phyloP scores from a whole-genome alignment of 2,888 invertebrate species.

The Andrena haemorrhoa region DNA sequence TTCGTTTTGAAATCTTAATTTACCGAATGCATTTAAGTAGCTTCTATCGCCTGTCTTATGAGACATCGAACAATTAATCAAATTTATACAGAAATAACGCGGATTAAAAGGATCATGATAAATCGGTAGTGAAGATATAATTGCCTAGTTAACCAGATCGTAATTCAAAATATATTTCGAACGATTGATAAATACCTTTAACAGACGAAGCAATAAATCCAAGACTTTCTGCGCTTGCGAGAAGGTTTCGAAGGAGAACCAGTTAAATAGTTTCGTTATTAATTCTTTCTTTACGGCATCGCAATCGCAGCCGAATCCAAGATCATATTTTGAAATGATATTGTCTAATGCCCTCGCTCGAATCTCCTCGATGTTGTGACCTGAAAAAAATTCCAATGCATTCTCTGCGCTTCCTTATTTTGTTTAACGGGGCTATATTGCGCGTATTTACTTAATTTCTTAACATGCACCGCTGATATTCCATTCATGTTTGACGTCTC shows the following conservation, averaged over 20 bases:
- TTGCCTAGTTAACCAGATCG: constrained; percentile 76
- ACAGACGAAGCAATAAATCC: constrained; percentile 86
- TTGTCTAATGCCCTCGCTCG: constrained; percentile 86
- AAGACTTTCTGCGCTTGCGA: constrained; percentile 87
- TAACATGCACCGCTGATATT: constrained; percentile 76
- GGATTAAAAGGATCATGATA: not conserved
- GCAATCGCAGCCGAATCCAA: constrained; percentile 88
- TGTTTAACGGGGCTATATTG: not conserved
- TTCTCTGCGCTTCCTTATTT: not conserved
- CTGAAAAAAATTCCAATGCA: constrained; percentile 79
- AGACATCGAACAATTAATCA: constrained; percentile 19
- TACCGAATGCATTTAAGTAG: constrained; percentile 76
- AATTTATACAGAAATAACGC: not conserved
- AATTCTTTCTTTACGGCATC: constrained; percentile 88
- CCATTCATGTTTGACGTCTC: constrained; percentile 72
- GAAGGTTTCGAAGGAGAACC: constrained; percentile 87
- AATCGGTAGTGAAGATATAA: not conserved
- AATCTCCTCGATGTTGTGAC: constrained; percentile 87
- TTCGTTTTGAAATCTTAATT: constrained; percentile 76
- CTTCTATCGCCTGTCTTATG: constrained; percentile 68
- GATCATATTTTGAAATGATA: constrained; percentile 88
- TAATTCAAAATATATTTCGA: constrained; percentile 8
- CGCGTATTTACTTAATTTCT: constrained; percentile 76
- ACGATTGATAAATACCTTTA: constrained; percentile 85
- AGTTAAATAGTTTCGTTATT: constrained; percentile 87